These are phyloP conservation scores for Lamprotornis superbus DNA, from an alignment of 2,113 vertebrate genomes.

Conservation along the genomic window DNA sequence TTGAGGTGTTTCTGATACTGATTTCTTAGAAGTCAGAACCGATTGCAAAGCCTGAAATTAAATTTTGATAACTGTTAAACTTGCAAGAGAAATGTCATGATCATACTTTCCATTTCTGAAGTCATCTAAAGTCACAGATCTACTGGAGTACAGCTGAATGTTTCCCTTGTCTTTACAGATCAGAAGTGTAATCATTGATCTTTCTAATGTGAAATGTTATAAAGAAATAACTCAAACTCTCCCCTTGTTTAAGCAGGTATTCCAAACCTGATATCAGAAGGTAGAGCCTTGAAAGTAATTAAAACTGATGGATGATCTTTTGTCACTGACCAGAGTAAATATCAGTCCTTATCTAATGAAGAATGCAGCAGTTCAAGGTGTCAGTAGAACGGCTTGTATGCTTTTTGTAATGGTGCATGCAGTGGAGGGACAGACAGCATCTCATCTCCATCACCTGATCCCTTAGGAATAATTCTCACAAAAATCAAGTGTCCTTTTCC, in stretches of 20 bases:
- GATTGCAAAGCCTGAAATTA: slow-evolving; percentile 66
- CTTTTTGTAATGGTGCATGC: neutral
- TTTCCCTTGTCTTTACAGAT: neutral
- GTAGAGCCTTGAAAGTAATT: neutral
- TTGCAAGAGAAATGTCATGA: neutral
- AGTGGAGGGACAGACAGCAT: neutral
- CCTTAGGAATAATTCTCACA: neutral
- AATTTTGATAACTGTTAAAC: neutral
- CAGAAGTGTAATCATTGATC: neutral
- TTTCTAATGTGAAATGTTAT: neutral
- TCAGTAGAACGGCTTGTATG: neutral
- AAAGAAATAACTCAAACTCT: neutral
- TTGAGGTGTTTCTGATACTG: slow-evolving; percentile 57
- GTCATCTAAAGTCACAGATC: neutral
- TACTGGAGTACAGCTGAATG: neutral
- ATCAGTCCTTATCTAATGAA: neutral
- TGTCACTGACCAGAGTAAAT: neutral
- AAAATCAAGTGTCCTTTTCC: neutral
- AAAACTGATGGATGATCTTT: neutral
- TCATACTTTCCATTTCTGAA: neutral
- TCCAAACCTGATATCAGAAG: neutral
- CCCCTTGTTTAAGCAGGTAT: neutral
- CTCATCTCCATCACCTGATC: neutral
- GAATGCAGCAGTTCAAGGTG: neutral
- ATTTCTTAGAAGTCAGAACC: slow-evolving; percentile 20